phyloP scores from a whole-genome alignment of 1,140 invertebrate species.

The Brachionus calyciflorus region DNA sequence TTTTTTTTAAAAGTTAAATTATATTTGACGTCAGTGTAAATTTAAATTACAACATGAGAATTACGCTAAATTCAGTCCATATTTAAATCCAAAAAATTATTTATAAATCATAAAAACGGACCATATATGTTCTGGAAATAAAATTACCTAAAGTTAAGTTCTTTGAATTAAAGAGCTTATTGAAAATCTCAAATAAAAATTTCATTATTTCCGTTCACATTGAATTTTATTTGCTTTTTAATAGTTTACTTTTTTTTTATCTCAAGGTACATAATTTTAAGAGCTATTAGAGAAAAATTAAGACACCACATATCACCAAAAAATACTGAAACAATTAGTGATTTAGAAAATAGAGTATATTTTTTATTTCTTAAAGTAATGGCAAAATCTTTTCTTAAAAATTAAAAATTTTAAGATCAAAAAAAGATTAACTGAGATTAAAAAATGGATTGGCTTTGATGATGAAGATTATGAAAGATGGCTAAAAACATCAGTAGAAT shows the following conservation, averaged over 20 bases:
- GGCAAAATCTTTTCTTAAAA: not conserved
- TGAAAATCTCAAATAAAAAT: too few species aligned
- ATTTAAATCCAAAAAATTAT: too few species aligned
- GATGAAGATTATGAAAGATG: constrained; percentile 7
- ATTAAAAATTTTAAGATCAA: too few species aligned
- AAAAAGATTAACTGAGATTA: not conserved
- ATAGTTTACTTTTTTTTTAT: not conserved
- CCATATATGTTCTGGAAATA: too few species aligned
- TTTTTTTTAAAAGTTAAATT: too few species aligned
- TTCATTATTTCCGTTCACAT: too few species aligned
- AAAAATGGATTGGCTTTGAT: constrained; percentile 38
- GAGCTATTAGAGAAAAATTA: constrained; percentile 61
- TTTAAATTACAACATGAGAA: too few species aligned
- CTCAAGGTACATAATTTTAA: constrained; percentile 58
- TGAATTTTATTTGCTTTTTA: not conserved
- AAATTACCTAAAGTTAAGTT: too few species aligned
- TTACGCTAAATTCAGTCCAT: too few species aligned
- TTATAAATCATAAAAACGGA: too few species aligned
- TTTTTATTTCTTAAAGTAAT: not conserved
- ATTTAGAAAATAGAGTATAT: not conserved
- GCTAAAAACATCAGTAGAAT: not conserved
- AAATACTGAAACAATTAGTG: constrained; percentile 12
- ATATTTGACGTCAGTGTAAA: too few species aligned
- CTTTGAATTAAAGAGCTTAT: too few species aligned
- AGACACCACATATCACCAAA: constrained; percentile 47